phyloP scores from a whole-genome alignment of 2,113 vertebrate species.

The Triplophysa siluroides region DNA sequence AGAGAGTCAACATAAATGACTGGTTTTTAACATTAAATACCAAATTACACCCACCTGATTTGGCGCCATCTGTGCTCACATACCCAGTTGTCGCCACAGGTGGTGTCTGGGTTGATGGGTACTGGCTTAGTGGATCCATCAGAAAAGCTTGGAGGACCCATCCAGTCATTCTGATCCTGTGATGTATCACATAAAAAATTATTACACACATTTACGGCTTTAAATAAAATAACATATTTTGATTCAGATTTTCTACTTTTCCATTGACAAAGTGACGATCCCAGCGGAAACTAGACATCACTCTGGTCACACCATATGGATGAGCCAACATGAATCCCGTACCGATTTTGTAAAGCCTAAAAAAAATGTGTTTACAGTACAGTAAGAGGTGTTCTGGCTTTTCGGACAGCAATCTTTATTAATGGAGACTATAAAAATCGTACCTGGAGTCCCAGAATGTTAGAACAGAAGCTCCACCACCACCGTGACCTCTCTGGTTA shows the following conservation, averaged over 20 bases:
- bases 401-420: not conserved
- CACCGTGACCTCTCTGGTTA: slow-evolving; percentile 90
- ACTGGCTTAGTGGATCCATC: slow-evolving; percentile 84
- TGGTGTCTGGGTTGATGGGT: slow-evolving; percentile 82
- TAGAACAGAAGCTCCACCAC: slow-evolving; percentile 82
- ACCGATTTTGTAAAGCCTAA: slow-evolving; percentile 87
- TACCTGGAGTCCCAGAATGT: slow-evolving; percentile 85
- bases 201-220: not conserved
- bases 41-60: slow-evolving; percentile 75
- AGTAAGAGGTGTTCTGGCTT: not conserved
- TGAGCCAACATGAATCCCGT: slow-evolving; percentile 89
- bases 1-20: not conserved
- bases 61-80: slow-evolving; percentile 94
- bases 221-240: too few relatives aligned
- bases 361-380: not conserved
- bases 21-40: not conserved
- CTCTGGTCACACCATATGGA: slow-evolving; percentile 85
- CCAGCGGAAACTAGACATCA: slow-evolving; percentile 95
- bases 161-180: slow-evolving; percentile 87
- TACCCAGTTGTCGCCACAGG: slow-evolving; percentile 90
- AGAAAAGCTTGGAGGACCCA: slow-evolving; percentile 81
- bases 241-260: slow-evolving; percentile 65
- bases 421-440: not conserved
- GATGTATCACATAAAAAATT: not conserved
- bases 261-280: slow-evolving; percentile 79